Conservation (phyloP, 1,140 invertebrate genomes). For the Drosophila novamexicana region DNA sequence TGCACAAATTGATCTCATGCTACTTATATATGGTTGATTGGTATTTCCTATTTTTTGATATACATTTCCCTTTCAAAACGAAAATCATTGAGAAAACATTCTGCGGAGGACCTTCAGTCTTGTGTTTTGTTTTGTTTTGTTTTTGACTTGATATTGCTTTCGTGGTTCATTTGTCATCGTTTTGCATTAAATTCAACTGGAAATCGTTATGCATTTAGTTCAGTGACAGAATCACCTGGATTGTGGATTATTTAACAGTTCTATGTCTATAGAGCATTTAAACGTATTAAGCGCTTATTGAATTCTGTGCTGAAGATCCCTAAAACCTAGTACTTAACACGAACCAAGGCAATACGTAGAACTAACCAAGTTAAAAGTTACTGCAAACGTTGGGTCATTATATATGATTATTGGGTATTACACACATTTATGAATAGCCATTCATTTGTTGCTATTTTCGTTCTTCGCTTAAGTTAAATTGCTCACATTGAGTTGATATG, state of each 20-base stretch:
- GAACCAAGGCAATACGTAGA: constrained; percentile 46
- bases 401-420: constrained; percentile 10
- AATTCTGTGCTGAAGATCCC: constrained; percentile 73
- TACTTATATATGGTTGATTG: constrained; percentile 47
- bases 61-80: constrained; percentile 39
- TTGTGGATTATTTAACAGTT: constrained; percentile 36
- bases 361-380: constrained; percentile 15
- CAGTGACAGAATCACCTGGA: constrained; percentile 23
- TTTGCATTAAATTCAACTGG: constrained; percentile 32
- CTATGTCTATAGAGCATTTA: constrained; percentile 44
- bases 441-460: constrained; percentile 9
- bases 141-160: constrained; percentile 64
- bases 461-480: constrained; percentile 40
- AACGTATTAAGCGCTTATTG: constrained; percentile 38
- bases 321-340: constrained; percentile 42
- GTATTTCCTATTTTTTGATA: constrained; percentile 22
- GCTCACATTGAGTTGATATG: constrained; percentile 62
- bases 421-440: constrained; percentile 29
- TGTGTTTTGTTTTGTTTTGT: constrained; percentile 32
- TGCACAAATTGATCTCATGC: constrained; percentile 32
- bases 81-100: constrained; percentile 62
- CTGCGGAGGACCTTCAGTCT: constrained; percentile 81
- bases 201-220: constrained; percentile 43
- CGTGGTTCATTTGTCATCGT: constrained; percentile 43
- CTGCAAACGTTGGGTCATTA: constrained; percentile 31